These are phyloP conservation scores for Empidonax alnorum DNA, from an alignment of 2,113 vertebrate genomes.

Conservation along the genomic window DNA sequence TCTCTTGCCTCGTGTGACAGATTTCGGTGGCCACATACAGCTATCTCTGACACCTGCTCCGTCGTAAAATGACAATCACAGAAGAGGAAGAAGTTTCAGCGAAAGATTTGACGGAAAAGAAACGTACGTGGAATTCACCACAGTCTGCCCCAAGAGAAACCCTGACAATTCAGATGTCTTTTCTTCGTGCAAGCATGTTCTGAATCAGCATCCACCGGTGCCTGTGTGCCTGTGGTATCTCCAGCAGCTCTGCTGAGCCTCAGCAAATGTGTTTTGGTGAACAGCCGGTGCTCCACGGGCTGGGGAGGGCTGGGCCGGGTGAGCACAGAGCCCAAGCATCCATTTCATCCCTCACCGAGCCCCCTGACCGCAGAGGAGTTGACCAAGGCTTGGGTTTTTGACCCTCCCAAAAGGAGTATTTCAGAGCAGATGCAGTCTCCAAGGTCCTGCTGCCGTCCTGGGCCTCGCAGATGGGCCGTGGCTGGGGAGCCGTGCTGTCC, in stretches of 20 bases:
- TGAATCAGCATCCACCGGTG: not conserved
- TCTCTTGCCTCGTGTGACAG: not conserved
- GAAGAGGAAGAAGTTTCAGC: not conserved
- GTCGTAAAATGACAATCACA: accelerated
- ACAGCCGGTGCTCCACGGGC: not conserved
- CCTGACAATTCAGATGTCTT: not conserved
- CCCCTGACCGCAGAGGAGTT: accelerated
- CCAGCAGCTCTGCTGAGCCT: not conserved
- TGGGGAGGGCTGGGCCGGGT: not conserved
- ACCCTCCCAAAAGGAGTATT: not conserved
- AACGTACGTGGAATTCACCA: not conserved
- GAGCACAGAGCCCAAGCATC: not conserved
- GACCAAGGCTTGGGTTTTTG: not conserved
- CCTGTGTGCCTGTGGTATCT: not conserved
- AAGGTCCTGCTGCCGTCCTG: not conserved
- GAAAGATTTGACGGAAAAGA: not conserved
- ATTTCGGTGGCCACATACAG: not conserved
- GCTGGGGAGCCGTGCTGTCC: accelerated
- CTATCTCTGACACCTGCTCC: not conserved
- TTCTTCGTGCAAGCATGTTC: not conserved
- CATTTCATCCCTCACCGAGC: not conserved
- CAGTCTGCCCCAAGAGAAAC: not conserved
- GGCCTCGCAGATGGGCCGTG: not conserved
- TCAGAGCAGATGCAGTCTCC: not conserved
- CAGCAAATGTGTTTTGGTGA: not conserved